Base-by-base conservation (phyloP, 2,113 vertebrate genomes). In the Hydrochoerus hydrochaeris region DNA sequence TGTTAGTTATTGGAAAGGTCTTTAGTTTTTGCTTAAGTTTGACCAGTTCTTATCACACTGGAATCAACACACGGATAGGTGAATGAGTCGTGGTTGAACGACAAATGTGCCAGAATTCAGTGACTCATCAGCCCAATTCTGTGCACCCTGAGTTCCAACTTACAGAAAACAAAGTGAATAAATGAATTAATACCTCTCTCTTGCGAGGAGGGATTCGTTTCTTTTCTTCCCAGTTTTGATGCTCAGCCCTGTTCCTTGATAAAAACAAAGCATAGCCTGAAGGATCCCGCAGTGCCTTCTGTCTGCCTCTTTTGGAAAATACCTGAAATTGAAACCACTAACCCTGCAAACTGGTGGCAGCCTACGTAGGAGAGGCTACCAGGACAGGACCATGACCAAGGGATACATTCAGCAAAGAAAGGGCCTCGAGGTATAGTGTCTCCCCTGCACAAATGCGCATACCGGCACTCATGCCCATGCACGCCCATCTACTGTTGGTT, bases 381-480 rank as follows among this genome's bases (percentile, higher is more conserved):
- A 9, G 90, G 13, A 24, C 8, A 63, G 67, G 75, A 62, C 41
- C 30, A 0, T 38, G 71, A 86, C 92, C 95, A 84, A 86, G 85
- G 1, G 46, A 46, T 28, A 22, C 80, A 46, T 65, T 80, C 62
- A 73, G 69, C 67, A 84, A 69, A 90, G 84, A 88, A 41, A 87
- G 32, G 49, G 28, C 85, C 82, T 80, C 89, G 52, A 90, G 77
- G 44, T 28, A 11, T 2, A 49, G 41, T 46, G 14, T 41, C 62
- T 57, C 88, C 65, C 32, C 24, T 10, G 8, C 7, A 46, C 46
- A 58, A 13, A 6, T 3, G 22, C 0, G 3, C 60, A 7, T 0
- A 0, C 75, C 1, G 1, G 17, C 9, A 1, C 46, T 7, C 9
- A 1, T 35, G 4, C 32, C 32, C 22, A 2, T 54, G 10, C 35